phyloP scores from a whole-genome alignment of 2,888 invertebrate genomes.

The Onthophagus sagittarius region DNA sequence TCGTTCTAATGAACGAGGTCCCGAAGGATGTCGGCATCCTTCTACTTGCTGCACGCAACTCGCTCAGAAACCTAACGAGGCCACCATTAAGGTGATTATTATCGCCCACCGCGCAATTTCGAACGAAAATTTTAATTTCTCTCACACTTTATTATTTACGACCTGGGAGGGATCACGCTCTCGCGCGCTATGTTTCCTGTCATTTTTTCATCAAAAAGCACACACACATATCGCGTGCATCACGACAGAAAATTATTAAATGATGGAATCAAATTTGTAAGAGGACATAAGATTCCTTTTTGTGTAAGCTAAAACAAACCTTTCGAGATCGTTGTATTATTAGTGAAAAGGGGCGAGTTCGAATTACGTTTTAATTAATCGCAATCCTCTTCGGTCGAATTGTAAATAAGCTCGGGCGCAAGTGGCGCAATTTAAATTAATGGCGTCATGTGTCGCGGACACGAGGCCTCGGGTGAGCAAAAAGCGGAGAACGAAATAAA shows the following conservation, averaged over 20 bases:
- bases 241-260: background rate
- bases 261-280: background rate
- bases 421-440: conserved; percentile 2
- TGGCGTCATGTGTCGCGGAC: background rate
- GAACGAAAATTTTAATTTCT: conserved; percentile 4
- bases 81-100: background rate
- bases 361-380: conserved; percentile 11
- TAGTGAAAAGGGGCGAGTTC: background rate
- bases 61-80: background rate
- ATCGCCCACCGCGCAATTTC: background rate
- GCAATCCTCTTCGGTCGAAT: conserved; percentile 3
- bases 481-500: background rate
- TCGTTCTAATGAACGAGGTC: background rate
- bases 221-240: background rate
- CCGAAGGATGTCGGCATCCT: background rate
- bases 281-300: background rate
- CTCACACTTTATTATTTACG: conserved; percentile 11
- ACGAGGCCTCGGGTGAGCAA: background rate
- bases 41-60: background rate
- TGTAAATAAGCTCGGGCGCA: conserved; percentile 1
- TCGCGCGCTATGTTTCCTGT: conserved; percentile 1
- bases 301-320: background rate
- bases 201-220: background rate
- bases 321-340: background rate
- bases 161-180: background rate